Conservation (phyloP, 1,140 invertebrate species). For the Lepidostoma basale region DNA sequence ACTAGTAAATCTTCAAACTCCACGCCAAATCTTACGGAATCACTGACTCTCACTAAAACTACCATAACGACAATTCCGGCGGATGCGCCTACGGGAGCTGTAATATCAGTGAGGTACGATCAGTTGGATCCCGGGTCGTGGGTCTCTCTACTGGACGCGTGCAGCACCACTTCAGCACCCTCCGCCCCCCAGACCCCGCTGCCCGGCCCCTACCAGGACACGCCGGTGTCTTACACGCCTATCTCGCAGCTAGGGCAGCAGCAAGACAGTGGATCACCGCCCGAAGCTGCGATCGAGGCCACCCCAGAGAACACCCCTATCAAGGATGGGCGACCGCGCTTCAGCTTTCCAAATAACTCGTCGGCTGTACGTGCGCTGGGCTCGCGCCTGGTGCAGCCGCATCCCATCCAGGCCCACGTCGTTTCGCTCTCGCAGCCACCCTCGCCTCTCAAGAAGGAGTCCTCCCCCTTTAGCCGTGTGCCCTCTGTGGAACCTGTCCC, state of each 20-base stretch:
- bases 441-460: slow-evolving; percentile 71
- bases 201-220: slow-evolving; percentile 46
- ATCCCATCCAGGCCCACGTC: slow-evolving; percentile 40
- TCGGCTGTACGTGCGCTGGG: slow-evolving; percentile 68
- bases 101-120: slow-evolving; percentile 22
- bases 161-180: slow-evolving; percentile 51
- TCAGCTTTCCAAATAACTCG: slow-evolving; percentile 62
- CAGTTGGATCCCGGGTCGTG: slow-evolving; percentile 48
- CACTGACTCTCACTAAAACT: slow-evolving; percentile 29
- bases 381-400: slow-evolving; percentile 31
- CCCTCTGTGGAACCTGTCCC: slow-evolving; percentile 33
- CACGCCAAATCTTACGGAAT: slow-evolving; percentile 48
- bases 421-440: slow-evolving; percentile 64
- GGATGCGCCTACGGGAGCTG: slow-evolving; percentile 32
- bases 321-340: slow-evolving; percentile 62
- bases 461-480: slow-evolving; percentile 56
- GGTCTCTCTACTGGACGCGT: slow-evolving; percentile 53
- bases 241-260: slow-evolving; percentile 46
- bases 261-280: slow-evolving; percentile 68
- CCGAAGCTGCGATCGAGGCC: slow-evolving; percentile 84
- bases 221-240: slow-evolving; percentile 31
- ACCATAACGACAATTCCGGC: slow-evolving; percentile 10
- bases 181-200: slow-evolving; percentile 60
- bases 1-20: slow-evolving; percentile 49
- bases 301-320: slow-evolving; percentile 87